Evolutionary conservation across 2,797 vertebrate species (phyloP).

Genomic region (Cossypha dichroa): DNA sequence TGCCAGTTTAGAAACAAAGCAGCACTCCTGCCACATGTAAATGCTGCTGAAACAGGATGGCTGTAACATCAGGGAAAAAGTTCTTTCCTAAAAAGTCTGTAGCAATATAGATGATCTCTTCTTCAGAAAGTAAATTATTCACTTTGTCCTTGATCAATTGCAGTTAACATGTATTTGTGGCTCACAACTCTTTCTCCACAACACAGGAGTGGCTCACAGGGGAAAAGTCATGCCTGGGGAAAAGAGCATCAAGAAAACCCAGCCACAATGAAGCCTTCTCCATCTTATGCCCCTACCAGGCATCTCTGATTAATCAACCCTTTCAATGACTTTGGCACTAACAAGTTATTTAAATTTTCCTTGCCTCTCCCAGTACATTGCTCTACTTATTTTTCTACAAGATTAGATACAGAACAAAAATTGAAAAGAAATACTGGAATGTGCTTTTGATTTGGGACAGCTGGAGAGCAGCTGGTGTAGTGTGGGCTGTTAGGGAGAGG

Average conservation of each 20-base stretch:
- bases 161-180: neutral
- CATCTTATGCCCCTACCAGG: neutral
- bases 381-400: neutral
- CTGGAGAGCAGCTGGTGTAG: neutral
- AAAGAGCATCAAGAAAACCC: neutral
- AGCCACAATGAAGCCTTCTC: neutral
- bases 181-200: neutral
- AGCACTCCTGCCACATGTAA: constrained; percentile 12
- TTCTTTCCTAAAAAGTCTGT: neutral
- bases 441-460: neutral
- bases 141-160: constrained; percentile 52
- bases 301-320: constrained; percentile 34
- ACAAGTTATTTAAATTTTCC: constrained; percentile 22
- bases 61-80: neutral
- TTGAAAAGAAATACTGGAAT: neutral
- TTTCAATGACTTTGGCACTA: constrained; percentile 13
- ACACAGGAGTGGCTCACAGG: neutral
- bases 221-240: neutral
- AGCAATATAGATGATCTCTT: constrained; percentile 25
- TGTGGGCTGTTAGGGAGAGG: neutral
- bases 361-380: neutral
- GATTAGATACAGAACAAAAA: neutral
- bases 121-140: constrained; percentile 57
- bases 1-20: constrained; percentile 44
- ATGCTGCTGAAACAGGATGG: constrained; percentile 32